Conservation (phyloP, 2,888 invertebrate species). For the Himalopsyche japonica region DNA sequence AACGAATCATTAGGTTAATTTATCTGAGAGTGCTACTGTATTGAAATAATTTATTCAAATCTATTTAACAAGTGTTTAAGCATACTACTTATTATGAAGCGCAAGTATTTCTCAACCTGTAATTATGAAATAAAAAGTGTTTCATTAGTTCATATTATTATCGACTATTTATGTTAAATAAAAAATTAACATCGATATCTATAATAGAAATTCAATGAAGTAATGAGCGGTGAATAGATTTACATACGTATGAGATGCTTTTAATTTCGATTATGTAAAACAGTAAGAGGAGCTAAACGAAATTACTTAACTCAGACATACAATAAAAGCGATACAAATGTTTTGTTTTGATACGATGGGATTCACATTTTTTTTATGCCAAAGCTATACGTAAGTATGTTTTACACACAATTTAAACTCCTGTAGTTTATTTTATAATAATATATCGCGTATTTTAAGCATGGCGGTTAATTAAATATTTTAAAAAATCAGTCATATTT, state of each 20-base stretch:
- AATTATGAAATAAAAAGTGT: background rate
- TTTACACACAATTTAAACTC: no score
- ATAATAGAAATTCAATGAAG: slow-evolving; percentile 23
- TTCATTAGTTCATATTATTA: slow-evolving; percentile 5
- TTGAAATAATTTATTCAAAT: background rate
- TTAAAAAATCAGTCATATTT: no score
- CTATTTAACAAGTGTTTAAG: background rate
- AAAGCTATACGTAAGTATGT: no score
- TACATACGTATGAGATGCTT: slow-evolving; percentile 25
- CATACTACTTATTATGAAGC: background rate
- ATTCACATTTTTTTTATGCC: no score
- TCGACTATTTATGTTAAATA: slow-evolving; percentile 28
- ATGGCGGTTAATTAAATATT: no score
- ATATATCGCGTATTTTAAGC: no score
- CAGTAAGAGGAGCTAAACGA: background rate
- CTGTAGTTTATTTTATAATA: no score
- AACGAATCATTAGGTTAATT: background rate
- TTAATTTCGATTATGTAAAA: slow-evolving; percentile 1
- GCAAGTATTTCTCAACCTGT: background rate
- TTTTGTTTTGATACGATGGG: no score
- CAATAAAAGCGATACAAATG: background rate
- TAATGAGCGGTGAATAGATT: slow-evolving; percentile 36
- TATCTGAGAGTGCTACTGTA: background rate
- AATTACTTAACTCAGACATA: background rate
- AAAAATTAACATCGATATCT: slow-evolving; percentile 23